Base-by-base conservation (phyloP, 2,888 invertebrate species). In the Taenaris catops region DNA sequence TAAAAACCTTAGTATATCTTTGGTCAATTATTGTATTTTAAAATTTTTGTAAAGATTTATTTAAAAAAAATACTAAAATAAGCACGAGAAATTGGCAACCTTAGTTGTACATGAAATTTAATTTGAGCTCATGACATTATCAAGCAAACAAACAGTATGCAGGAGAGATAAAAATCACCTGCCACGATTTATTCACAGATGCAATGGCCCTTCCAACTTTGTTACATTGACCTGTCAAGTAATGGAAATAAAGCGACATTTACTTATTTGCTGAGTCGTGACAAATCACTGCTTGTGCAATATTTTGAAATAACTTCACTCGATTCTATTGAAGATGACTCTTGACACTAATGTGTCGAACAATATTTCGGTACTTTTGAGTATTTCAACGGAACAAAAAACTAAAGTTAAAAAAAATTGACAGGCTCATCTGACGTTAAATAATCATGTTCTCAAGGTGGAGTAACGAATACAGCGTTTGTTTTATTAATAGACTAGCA, bases 261-360 rank as follows among this genome's bases (percentile, higher is more conserved):
- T 38, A 44, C 38, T 41, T 46, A 42, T 49, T 45, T 40, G 41
- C 40, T 33, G 19, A 34, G 35, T 45, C 44, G 46, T 45, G 46
- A 50, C 44, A 50, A 42, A 43, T 48, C 36, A 29, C 39, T 25
- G 20, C 9, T 47, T 48, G 33, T 34, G 25, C 34, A 24, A 38
- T n/a, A 11, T 43, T 41, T 24, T 35, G 23, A 35, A 45, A 51
- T 25, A 18, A 9, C 23, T 18, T 17, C 9, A 36, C 33, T 27
- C 6, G 29, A 23, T 35, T 41, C 41, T 45, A 47, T 46, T 47
- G 23, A 8, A 33, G 41, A 38, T 33, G 41, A 28, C 46, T 42
- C 51, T 52, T 53, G 52, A 51, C 55, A 53, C 52, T 46, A 46
- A 46, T 49, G 33, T 53, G 42, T 43, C 32, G 17, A 34, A 45